Percentiles rank a stretch among this genome's conserved stretches.
Evolutionary conservation across 1,140 invertebrate species (phyloP).

Genomic region (Mya arenaria): DNA sequence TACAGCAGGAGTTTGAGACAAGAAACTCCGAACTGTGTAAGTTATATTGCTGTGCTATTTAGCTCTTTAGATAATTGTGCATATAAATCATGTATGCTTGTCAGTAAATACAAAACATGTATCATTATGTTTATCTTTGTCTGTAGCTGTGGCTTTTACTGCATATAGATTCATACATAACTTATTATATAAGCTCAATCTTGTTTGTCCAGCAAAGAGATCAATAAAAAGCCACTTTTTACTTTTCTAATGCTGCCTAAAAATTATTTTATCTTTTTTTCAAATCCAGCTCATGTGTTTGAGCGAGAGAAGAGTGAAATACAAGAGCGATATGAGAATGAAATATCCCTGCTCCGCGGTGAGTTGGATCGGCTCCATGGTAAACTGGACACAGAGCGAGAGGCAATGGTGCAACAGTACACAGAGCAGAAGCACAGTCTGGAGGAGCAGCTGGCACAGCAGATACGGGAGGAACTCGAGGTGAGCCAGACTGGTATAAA

Average conservation of each 20-base stretch:
- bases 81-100: no score
- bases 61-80: no score
- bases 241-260: no score
- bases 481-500: background rate
- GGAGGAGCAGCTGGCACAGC: constrained; percentile 49
- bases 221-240: no score
- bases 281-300: constrained; percentile 42
- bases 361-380: constrained; percentile 30
- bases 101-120: no score
- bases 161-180: no score
- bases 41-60: background rate
- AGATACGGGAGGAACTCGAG: constrained; percentile 50
- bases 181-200: no score
- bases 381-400: constrained; percentile 37
- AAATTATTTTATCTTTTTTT: no score
- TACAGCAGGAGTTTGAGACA: constrained; percentile 15
- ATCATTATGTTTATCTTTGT: no score
- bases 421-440: constrained; percentile 28
- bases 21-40: constrained; percentile 47
- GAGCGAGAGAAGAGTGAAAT: constrained; percentile 50
- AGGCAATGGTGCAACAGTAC: constrained; percentile 41
- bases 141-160: no score
- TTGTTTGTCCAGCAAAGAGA: no score
- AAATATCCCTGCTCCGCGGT: constrained; percentile 31
- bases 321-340: constrained; percentile 27